These are phyloP conservation scores for Solen grandis DNA, from an alignment of 1,140 invertebrate species.

Conservation along the genomic window DNA sequence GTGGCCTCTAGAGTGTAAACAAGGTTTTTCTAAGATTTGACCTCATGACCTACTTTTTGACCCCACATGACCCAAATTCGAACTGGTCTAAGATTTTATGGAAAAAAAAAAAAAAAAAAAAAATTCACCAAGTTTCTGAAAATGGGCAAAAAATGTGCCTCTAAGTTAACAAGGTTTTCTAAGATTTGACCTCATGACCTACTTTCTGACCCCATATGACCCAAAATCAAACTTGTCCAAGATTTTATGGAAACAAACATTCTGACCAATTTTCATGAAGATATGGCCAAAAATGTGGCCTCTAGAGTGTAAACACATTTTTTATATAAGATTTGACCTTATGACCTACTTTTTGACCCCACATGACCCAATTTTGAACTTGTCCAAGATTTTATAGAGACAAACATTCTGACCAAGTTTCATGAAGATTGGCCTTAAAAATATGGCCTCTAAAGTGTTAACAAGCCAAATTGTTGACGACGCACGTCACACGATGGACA, in stretches of 20 bases:
- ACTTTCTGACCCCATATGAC: not conserved
- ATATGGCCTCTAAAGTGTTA: not conserved
- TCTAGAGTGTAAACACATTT: not conserved
- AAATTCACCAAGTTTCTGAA: not conserved
- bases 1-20: not conserved
- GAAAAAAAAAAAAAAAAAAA: not conserved
- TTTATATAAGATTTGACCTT: not conserved
- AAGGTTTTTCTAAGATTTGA: not conserved
- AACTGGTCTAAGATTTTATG: not conserved
- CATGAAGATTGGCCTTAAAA: not conserved
- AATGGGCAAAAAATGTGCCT: not conserved
- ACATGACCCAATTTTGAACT: not conserved
- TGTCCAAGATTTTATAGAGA: not conserved
- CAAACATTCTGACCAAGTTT: not conserved
- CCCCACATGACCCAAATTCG: not conserved
- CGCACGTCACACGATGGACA: not conserved
- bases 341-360: not conserved
- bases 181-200: not conserved
- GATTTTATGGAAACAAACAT: not conserved
- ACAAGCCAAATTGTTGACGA: not conserved
- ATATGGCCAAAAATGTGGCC: not conserved
- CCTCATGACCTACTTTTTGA: not conserved
- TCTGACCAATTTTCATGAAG: not conserved
- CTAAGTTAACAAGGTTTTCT: not conserved
- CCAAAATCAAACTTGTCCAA: not conserved